Evolutionary conservation across 2,797 vertebrate species (phyloP).

Genomic region (Enteromius afrohamiltoni): DNA sequence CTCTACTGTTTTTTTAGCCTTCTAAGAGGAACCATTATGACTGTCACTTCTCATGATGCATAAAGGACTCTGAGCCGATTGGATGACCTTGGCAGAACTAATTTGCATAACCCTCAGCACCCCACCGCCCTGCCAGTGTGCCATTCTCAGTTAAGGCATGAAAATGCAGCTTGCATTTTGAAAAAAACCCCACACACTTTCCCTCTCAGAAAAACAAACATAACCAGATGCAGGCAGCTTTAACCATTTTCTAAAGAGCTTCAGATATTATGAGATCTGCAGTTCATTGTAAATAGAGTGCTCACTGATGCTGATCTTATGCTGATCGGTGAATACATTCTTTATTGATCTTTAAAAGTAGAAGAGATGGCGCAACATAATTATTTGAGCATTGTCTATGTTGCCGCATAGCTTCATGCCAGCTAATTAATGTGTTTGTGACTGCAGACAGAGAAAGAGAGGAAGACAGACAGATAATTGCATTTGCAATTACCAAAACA

Average conservation of each 20-base stretch:
- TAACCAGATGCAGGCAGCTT: slow-evolving; percentile 15
- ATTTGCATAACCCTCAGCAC: slow-evolving; percentile 73
- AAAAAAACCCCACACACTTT: slow-evolving; percentile 12
- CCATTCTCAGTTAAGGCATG: slow-evolving; percentile 46
- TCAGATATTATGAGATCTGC: not conserved
- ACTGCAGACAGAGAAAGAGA: not conserved
- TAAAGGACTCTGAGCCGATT: slow-evolving; percentile 65
- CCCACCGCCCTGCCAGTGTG: slow-evolving; percentile 54
- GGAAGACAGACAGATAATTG: not conserved
- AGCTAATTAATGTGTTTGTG: slow-evolving; percentile 35
- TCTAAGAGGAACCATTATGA: slow-evolving; percentile 61
- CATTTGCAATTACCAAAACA: not conserved
- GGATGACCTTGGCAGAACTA: slow-evolving; percentile 72
- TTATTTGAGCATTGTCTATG: slow-evolving; percentile 9
- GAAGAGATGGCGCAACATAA: not conserved
- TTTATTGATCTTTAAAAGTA: slow-evolving; percentile 13
- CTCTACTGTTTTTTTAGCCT: slow-evolving; percentile 22
- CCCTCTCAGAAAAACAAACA: slow-evolving; percentile 39
- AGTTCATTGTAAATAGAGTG: not conserved
- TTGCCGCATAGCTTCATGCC: not conserved
- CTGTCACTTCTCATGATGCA: slow-evolving; percentile 67
- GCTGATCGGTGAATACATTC: not conserved
- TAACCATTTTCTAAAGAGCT: not conserved
- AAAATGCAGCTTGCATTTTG: slow-evolving; percentile 50
- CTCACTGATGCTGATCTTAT: slow-evolving; percentile 16